A percentile compares a stretch with the other conserved stretches of the same genome.
Conservation (phyloP, 2,888 invertebrate genomes). For the Torymus aiolomorphi region DNA sequence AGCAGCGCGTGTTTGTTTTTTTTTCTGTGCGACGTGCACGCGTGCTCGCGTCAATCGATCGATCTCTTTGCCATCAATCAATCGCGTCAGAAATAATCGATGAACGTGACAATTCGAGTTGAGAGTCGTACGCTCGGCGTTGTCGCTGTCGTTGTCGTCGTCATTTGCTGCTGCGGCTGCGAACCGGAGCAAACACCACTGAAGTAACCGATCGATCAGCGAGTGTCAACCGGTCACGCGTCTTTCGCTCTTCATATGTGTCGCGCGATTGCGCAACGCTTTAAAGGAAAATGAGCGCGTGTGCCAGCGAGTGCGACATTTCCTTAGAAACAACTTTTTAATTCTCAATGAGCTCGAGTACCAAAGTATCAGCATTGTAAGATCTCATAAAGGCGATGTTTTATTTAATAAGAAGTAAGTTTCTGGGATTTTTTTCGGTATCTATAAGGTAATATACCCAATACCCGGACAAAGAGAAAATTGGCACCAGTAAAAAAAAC, state of each 20-base stretch:
- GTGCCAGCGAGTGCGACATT: background rate
- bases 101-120: slow-evolving; percentile 73
- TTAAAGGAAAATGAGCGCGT: slow-evolving; percentile 39
- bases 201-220: slow-evolving; percentile 58
- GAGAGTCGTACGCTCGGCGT: slow-evolving; percentile 67
- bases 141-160: slow-evolving; percentile 1
- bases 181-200: slow-evolving; percentile 74
- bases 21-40: background rate
- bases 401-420: no score
- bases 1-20: slow-evolving; percentile 40
- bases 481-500: no score
- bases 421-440: background rate
- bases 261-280: slow-evolving; percentile 41
- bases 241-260: slow-evolving; percentile 33
- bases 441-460: no score
- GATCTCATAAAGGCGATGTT: background rate
- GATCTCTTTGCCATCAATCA: slow-evolving; percentile 72
- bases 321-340: slow-evolving; percentile 48
- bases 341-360: slow-evolving; percentile 38
- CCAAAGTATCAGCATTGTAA: no score
- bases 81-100: slow-evolving; percentile 74
- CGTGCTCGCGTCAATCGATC: slow-evolving; percentile 67
- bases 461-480: no score
- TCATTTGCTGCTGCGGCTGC: slow-evolving; percentile 43
- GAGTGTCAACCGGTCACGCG: slow-evolving; percentile 51